Percentiles rank a stretch among this genome's conserved stretches.
Evolutionary conservation across 2,113 vertebrate genomes (phyloP).

Genomic region (Aspiorhynchus laticeps): DNA sequence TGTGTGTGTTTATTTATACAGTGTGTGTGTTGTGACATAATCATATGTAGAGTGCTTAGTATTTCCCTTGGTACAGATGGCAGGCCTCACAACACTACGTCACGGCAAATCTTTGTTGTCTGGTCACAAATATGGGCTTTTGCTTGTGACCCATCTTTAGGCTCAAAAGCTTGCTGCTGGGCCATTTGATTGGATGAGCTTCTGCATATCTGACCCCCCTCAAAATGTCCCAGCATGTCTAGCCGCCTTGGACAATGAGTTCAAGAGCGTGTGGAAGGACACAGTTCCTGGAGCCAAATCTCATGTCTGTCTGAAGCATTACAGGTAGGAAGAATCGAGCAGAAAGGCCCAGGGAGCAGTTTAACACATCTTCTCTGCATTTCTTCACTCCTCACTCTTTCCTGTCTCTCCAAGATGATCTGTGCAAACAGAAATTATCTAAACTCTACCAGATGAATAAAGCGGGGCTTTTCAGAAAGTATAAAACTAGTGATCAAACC

Average conservation of each 20-base stretch:
- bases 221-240: background rate
- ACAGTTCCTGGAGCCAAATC: background rate
- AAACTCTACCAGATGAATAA: background rate
- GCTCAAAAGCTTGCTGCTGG: conserved; percentile 76
- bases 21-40: background rate
- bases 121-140: background rate
- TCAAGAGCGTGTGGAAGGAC: background rate
- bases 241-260: background rate
- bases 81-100: background rate
- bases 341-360: conserved; percentile 1
- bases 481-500: background rate
- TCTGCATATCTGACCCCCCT: background rate
- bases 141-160: conserved; percentile 4
- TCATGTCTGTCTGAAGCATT: conserved; percentile 28
- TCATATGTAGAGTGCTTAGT: background rate
- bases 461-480: background rate
- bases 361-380: conserved; percentile 11
- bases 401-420: background rate
- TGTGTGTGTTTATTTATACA: conserved; percentile 21
- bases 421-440: background rate
- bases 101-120: background rate
- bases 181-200: conserved; percentile 39
- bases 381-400: conserved; percentile 3
- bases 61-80: conserved; percentile 6
- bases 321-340: background rate